phyloP scores from a whole-genome alignment of 2,888 invertebrate species.

The Orchesella flavescens region DNA sequence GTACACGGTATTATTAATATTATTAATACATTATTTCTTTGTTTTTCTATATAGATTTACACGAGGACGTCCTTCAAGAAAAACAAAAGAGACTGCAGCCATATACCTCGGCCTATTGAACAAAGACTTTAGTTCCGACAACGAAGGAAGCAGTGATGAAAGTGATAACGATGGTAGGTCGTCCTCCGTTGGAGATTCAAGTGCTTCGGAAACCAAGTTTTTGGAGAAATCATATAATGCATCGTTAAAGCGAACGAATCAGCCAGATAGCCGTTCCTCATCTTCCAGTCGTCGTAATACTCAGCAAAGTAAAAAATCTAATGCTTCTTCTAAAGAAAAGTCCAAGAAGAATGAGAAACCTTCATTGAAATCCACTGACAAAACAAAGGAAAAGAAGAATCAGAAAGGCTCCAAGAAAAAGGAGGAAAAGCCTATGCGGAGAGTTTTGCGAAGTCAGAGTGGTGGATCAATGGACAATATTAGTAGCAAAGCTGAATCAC shows the following conservation, averaged over 20 bases:
- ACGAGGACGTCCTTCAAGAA: constrained; percentile 75
- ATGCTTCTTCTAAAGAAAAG: background rate
- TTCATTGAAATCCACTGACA: background rate
- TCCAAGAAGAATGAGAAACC: constrained; percentile 19
- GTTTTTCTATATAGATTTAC: constrained; percentile 14
- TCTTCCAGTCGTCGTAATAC: constrained; percentile 29
- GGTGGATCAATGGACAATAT: constrained; percentile 49
- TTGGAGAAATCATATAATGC: constrained; percentile 71
- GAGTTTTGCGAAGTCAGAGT: constrained; percentile 44
- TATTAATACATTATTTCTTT: background rate
- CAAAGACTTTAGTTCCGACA: constrained; percentile 80
- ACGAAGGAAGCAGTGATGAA: constrained; percentile 77
- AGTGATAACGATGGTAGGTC: constrained; percentile 75
- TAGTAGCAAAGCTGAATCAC: constrained; percentile 32
- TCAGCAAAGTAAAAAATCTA: constrained; percentile 20
- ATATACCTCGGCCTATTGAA: constrained; percentile 84
- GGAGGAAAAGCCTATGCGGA: constrained; percentile 33
- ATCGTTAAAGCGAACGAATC: constrained; percentile 64
- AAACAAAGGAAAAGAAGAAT: constrained; percentile 6
- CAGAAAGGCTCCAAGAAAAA: constrained; percentile 13
- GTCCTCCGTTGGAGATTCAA: constrained; percentile 66
- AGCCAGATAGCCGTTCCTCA: constrained; percentile 27
- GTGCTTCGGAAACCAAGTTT: constrained; percentile 71
- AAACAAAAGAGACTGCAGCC: constrained; percentile 84
- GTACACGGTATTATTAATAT: no score